phyloP scores from a whole-genome alignment of 1,140 invertebrate species.

The Conus ventricosus region DNA sequence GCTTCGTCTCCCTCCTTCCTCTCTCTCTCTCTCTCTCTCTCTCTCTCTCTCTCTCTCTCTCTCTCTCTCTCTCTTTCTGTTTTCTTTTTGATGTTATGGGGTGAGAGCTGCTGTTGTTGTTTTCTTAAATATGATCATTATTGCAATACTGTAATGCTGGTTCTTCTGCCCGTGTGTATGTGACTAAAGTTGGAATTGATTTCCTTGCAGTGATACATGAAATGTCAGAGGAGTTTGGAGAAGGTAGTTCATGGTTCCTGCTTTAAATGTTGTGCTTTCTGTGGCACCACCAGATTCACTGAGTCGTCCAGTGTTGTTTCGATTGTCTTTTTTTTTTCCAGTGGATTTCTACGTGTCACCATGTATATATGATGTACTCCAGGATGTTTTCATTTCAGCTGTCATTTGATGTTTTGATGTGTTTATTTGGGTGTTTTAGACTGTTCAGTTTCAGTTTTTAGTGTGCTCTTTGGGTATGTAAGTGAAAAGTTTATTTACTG shows the following conservation, averaged over 20 bases:
- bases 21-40: conserved; percentile 1
- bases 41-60: not conserved
- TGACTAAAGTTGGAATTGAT: not conserved
- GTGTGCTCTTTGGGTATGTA: not conserved
- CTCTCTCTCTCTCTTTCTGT: not conserved
- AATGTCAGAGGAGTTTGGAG: not conserved
- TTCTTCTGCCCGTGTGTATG: not conserved
- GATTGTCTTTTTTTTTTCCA: not conserved
- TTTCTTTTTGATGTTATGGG: not conserved
- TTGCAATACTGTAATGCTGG: not conserved
- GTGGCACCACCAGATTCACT: not conserved
- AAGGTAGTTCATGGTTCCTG: not conserved
- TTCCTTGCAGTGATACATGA: conserved; percentile 7
- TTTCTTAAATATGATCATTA: not conserved
- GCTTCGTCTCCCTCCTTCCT: not conserved
- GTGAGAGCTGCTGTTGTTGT: not conserved
- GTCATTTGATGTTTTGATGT: not conserved
- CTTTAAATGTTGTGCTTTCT: not conserved
- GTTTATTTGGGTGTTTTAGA: not conserved
- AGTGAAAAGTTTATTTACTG: not conserved
- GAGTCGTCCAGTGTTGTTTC: not conserved
- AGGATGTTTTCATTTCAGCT: not conserved
- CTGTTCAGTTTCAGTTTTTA: not conserved
- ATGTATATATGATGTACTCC: not conserved
- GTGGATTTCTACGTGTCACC: no score